Base-by-base conservation (phyloP, 2,113 vertebrate genomes). In the Montifringilla adamsi region DNA sequence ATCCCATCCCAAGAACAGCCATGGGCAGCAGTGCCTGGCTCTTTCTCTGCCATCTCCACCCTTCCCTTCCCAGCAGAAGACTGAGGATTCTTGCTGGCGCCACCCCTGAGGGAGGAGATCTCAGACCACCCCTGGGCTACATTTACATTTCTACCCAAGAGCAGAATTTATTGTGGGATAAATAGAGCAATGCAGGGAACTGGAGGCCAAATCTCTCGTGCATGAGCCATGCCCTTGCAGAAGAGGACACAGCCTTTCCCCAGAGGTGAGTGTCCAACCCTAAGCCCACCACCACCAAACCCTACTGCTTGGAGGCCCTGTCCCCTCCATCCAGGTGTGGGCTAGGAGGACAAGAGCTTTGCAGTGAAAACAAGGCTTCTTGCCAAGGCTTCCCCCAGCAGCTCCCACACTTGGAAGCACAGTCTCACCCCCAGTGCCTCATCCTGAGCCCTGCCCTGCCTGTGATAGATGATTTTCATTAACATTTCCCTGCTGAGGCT, bases 381-480 rank as follows among this genome's bases (percentile, higher is more conserved):
- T 43, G 35, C 21, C 74, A 44, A 50, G 26, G 10, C 62, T 89
- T 62, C 37, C 30, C 31, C n/a, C 64, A 53, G 69, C 58, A 83
- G 44, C 44, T 82, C 27, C 52, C 69, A 37, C 68, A 20, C 64
- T 78, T 76, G 33, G 59, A 52, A 77, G 43, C 13, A 2, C 3
- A 10, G 9, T 9, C 60, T 64, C 4, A 2, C 44, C 64, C 2
- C 0, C 68, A 64, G 73, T 24, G 47, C 56, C 73, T 53, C 80
- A 41, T 75, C 60, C 10, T 0, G 2, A 93, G 74, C 5, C 22
- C 74, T 81, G 66, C 56, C 69, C 46, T 79, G 84, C 44, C 89
- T 49, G 6, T 73, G 93, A 91, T 22, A 11, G 58, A 83, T 87
- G 53, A 73, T 89, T 94, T 91, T 87, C 91, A 91, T 91, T 89